A percentile compares a stretch with the other conserved stretches of the same genome.
Conservation (phyloP, 2,113 vertebrate species). For the Deroptyus accipitrinus region DNA sequence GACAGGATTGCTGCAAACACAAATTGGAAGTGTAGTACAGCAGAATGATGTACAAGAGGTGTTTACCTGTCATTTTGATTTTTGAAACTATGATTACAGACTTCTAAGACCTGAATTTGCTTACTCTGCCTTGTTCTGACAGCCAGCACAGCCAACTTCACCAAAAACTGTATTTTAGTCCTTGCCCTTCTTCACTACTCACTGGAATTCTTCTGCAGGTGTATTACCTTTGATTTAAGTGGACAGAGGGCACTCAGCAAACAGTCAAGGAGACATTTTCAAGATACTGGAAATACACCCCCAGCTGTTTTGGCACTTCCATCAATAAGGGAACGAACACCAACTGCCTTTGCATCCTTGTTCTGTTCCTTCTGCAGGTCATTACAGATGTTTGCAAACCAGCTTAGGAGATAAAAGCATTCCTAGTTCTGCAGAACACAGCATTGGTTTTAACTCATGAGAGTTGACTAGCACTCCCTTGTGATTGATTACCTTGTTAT, state of each 20-base stretch:
- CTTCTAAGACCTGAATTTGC: not conserved
- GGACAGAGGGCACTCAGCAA: not conserved
- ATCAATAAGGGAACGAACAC: not conserved
- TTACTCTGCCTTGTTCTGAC: not conserved
- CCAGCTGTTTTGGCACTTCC: not conserved
- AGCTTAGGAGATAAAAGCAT: constrained; percentile 21
- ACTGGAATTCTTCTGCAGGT: not conserved
- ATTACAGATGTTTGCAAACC: not conserved
- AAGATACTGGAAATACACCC: not conserved
- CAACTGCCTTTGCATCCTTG: not conserved
- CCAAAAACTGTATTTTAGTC: not conserved
- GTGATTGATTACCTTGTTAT: constrained; percentile 19
- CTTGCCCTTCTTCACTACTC: not conserved
- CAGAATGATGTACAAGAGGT: not conserved
- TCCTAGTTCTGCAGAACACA: not conserved
- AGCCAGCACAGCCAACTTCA: not conserved
- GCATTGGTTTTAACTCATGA: constrained; percentile 31
- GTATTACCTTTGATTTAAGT: not conserved
- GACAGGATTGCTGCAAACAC: not conserved
- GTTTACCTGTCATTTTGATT: not conserved
- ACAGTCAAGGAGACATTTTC: not conserved
- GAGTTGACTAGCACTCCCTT: constrained; percentile 9
- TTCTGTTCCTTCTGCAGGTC: not conserved
- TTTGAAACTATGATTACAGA: not conserved
- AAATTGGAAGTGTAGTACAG: not conserved